Percentiles rank a stretch among this genome's conserved stretches.
These are phyloP conservation scores for Erythrolamprus reginae DNA, from an alignment of 2,113 vertebrate species.

Conservation along the genomic window DNA sequence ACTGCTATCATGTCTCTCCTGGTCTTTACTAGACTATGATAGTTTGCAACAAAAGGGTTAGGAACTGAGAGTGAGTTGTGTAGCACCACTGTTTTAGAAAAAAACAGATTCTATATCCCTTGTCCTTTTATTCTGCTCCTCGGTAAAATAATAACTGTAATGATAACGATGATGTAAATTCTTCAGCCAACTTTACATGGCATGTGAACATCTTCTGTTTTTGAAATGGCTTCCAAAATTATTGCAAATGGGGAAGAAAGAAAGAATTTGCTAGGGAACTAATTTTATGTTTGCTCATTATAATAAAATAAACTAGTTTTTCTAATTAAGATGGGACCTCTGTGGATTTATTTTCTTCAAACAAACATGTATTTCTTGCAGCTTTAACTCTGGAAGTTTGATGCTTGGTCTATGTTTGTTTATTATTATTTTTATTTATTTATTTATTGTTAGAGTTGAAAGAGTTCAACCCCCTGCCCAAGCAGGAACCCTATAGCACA, in stretches of 20 bases:
- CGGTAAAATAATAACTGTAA: background rate
- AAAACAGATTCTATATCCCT: too few species aligned
- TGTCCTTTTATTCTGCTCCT: background rate
- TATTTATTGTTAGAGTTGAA: too few species aligned
- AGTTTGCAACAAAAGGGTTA: too few species aligned
- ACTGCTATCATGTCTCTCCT: too few species aligned
- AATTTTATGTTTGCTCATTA: background rate
- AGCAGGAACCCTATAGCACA: too few species aligned
- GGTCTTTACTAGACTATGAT: too few species aligned
- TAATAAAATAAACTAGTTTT: background rate
- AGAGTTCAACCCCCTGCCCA: too few species aligned
- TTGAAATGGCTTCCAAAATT: background rate
- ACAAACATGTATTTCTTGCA: background rate
- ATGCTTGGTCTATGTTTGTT: background rate
- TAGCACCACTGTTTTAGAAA: background rate
- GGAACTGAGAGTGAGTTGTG: background rate
- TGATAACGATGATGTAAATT: background rate
- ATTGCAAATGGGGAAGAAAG: background rate
- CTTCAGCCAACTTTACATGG: background rate
- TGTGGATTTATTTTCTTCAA: background rate
- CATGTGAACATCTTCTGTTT: background rate
- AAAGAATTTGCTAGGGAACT: background rate
- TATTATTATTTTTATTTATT: too few species aligned
- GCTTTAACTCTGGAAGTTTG: background rate
- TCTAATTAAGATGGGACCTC: background rate